These are phyloP conservation scores for Scolopax rusticola DNA, from an alignment of 2,797 vertebrate species.

Conservation along the genomic window DNA sequence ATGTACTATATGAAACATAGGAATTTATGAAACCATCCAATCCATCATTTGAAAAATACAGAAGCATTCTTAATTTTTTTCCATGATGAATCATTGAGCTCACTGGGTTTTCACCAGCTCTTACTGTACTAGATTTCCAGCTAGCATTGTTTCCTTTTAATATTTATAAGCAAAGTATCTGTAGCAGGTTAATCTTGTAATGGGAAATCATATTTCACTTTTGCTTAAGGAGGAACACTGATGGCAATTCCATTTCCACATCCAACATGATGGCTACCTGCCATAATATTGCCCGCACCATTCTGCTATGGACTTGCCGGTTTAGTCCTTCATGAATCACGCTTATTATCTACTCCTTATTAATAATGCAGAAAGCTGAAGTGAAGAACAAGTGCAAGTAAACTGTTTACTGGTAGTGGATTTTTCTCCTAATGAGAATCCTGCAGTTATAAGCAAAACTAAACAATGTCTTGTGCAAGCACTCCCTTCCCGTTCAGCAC, in stretches of 20 bases:
- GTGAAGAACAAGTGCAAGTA: background rate
- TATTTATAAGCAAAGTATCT: background rate
- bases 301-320: background rate
- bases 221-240: background rate
- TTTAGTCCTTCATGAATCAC: constrained; percentile 50
- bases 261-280: background rate
- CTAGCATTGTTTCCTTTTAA: background rate
- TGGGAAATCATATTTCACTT: background rate
- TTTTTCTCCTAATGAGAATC: background rate
- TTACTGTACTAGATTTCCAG: background rate
- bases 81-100: background rate
- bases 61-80: fast-evolving
- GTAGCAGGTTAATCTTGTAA: background rate
- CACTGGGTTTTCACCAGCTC: background rate
- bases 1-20: background rate
- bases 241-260: background rate
- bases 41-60: background rate
- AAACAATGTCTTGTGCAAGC: background rate
- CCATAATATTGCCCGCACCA: background rate
- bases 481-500: fast-evolving
- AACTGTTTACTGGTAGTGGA: constrained; percentile 10
- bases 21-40: background rate
- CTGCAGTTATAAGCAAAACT: background rate
- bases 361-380: constrained; percentile 64
- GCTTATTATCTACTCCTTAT: constrained; percentile 27